Evolutionary conservation across 1,140 invertebrate genomes (phyloP).

Genomic region (Heliothis virescens): DNA sequence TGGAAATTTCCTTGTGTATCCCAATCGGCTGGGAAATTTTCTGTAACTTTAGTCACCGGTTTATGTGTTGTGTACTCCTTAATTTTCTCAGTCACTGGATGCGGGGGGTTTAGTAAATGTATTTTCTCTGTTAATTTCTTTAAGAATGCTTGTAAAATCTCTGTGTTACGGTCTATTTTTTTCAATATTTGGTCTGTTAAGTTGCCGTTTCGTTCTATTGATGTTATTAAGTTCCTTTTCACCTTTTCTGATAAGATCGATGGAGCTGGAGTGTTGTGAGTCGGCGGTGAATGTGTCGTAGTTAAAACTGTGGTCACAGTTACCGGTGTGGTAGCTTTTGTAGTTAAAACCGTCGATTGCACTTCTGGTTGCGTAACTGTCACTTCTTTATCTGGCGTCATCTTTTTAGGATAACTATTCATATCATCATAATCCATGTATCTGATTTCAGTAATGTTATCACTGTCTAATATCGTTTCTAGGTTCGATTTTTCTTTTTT

Average conservation of each 20-base stretch:
- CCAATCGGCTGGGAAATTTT: neutral
- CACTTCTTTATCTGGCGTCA: neutral
- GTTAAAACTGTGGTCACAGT: neutral
- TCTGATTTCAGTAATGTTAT: neutral
- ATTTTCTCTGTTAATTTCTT: conserved; percentile 59
- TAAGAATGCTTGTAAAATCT: conserved; percentile 63
- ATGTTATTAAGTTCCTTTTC: conserved; percentile 49
- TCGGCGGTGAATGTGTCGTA: neutral
- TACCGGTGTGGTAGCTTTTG: conserved; percentile 9
- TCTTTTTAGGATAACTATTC: neutral
- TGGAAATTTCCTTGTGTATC: neutral
- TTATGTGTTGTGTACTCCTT: neutral
- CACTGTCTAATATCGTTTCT: conserved; percentile 43
- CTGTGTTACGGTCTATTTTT: conserved; percentile 68
- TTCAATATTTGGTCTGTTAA: conserved; percentile 65
- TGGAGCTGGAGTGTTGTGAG: neutral
- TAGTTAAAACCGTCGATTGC: conserved; percentile 1
- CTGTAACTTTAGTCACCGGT: too few species aligned
- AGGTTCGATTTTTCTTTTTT: conserved; percentile 58
- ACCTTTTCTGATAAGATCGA: neutral
- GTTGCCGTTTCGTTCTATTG: conserved; percentile 62
- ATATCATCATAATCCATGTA: neutral
- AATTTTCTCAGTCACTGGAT: neutral
- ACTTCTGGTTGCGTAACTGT: conserved; percentile 12
- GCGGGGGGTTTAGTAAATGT: neutral